Base-by-base conservation (phyloP, 2,888 invertebrate species). In the Terebella lapidaria region DNA sequence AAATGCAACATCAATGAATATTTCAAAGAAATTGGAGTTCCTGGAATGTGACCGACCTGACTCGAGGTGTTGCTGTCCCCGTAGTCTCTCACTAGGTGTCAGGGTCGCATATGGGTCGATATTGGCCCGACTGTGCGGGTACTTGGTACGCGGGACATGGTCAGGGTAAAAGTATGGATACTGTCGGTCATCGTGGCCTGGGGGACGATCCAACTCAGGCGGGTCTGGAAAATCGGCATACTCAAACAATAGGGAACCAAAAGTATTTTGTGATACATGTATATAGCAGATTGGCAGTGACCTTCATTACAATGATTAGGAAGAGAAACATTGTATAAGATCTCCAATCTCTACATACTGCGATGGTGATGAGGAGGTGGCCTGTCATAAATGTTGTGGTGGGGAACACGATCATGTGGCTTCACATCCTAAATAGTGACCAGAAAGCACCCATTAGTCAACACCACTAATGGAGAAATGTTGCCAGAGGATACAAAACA, bases 131-230 rank as follows among this genome's bases (percentile, higher is more conserved):
- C 61, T 69, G 57, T 64, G 66, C 1, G 26, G 80, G 76, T 67
- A 80, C 73, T 61, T 82, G 82, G 62, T 83, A 20, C 67, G 58
- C 15, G 67, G 63, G 18, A 68, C 61, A 42, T 72, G 69, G 51
- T 74, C 71, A 26, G 71, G 71, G 61, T 78, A 75, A 64, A 72
- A 74, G 27, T 73, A 73, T 24, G 76, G 74, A 65, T 76, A 75
- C 65, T 93, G 93, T 67, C 92, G 60, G 20, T 63, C 63, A 2
- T 58, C 63, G 24, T 22, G 49, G n/a, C 42, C 10, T 15, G 10
- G 42, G 10, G 10, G 42, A 15, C 42, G 10, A 10, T 35, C 42
- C 42, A n/a, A 10, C n/a, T 35, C 42, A 15, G 42, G 42, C n/a
- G 42, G 42, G 10, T n/a, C 42, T 35, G n/a, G 42, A n/a, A n/a